These are phyloP conservation scores for Polyommatus iphigenia DNA, from an alignment of 2,888 invertebrate species.

Conservation along the genomic window DNA sequence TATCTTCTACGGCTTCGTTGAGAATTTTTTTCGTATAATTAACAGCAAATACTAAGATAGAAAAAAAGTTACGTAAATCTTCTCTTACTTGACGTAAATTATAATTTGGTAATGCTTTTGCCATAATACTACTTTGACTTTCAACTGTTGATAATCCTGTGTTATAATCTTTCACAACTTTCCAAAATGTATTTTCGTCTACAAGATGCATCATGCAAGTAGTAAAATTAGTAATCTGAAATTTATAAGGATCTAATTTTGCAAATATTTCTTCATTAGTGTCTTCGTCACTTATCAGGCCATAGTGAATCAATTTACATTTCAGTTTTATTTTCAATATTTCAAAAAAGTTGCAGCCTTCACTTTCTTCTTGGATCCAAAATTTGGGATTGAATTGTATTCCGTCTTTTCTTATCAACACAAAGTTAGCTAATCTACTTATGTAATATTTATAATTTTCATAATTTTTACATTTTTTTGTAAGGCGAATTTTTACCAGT, in stretches of 20 bases:
- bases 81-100: background rate
- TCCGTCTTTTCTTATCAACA: constrained; percentile 20
- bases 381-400: constrained; percentile 19
- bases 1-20: background rate
- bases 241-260: background rate
- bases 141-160: background rate
- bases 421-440: constrained; percentile 6
- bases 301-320: background rate
- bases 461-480: background rate
- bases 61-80: background rate
- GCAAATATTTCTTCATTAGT: background rate
- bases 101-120: background rate
- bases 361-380: constrained; percentile 3
- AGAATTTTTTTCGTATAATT: constrained; percentile 8
- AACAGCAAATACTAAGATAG: constrained; percentile 11
- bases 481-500: background rate
- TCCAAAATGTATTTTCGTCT: constrained; percentile 21
- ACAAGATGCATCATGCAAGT: background rate
- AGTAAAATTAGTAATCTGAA: constrained; percentile 24
- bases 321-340: constrained; percentile 6
- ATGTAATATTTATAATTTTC: background rate
- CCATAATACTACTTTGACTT: background rate
- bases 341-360: background rate
- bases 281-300: background rate
- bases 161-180: background rate